Evolutionary conservation across 2,888 invertebrate genomes (phyloP), one percentile per base, ranked within the genome.

Genomic region (Thecophora atra): DNA sequence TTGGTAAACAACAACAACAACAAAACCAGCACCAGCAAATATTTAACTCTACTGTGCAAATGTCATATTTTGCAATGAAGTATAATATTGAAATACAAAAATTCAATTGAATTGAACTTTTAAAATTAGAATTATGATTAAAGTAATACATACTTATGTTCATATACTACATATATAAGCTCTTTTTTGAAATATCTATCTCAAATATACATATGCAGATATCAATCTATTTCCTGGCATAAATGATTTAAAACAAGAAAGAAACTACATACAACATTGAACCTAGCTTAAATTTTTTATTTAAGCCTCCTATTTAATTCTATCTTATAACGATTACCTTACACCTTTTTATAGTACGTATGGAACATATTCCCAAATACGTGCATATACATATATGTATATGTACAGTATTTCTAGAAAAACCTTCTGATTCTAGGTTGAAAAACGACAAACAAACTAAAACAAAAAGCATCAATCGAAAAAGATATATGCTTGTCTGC

Each of bases 151-250:
- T 37, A 37, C 37, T 8, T 2, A 37, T 37, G 11, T n/a, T n/a
- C 58, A 58, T 17, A 24, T 58, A 58, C 26, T 58, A n/a, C n/a
- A 56, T 56, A 60, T 60, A 37, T 37, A 37, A 24, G 60, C 30
- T 26, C 28, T 13, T 7, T 30, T 60, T 28, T 30, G 6, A 17
- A 60, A 13, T 60, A 26, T 60, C n/a, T 30, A 60, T 15, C 30
- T 60, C 28, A 17, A 60, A 28, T 28, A 2, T 8, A 54, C 21
- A 54, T 54, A 54, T n/a, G 5, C 0, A 54, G 3, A n/a, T 54
- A n/a, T 54, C 1, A 13, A 5, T n/a, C 15, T n/a, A 17, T 13
- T 51, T 6, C 17, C 17, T 51, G 51, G 51, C 6, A 51, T 51
- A 51, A 51, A 51, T n/a, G n/a, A 51, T n/a, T 51, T 51, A 51